Evolutionary conservation across 2,888 invertebrate genomes (phyloP), one percentile per base, ranked within the genome.

Genomic region (Lycaena phlaeas): DNA sequence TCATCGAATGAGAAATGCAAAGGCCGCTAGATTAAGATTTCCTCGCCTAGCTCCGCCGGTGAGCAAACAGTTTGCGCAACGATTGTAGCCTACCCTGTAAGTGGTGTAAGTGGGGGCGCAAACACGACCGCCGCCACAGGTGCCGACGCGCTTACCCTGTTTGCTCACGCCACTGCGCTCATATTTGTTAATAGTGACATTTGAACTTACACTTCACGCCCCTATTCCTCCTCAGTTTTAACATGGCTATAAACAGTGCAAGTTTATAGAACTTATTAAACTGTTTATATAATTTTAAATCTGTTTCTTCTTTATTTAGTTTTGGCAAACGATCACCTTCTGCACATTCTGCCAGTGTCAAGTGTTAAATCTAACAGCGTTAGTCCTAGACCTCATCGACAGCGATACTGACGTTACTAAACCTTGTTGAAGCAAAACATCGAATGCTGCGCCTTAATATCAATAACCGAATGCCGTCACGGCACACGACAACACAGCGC

Each of bases 51-150:
- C 34, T 51, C 50, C 43, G 44, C 42, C 29, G 43, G 59, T 57
- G 56, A 64, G 62, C 57, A 54, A 52, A 58, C 62, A 74, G 78
- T 79, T 68, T 76, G 74, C 76, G 62, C 63, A 69, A 61, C 65
- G 65, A 59, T 81, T 81, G 61, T 65, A 66, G 66, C 76, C 59
- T 59, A 60, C 57, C 57, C 52, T 62, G 64, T 79, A 82, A 82
- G 73, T 81, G 71, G 68, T 62, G 64, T 79, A 82, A 82, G 73
- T 81, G 71, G 68, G 68, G 70, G 63, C 61, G 72, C 73, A 82
- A 77, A 82, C 78, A 82, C 38, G 44, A 42, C 14, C 5, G 4
- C 10, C 2, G 9, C 56, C 72, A 73, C 75, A 75, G 75, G 73
- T 71, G 76, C 76, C 75, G 74, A 64, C 56, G 54, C 60, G 52